phyloP scores from a whole-genome alignment of 2,113 vertebrate genomes.

The Colaptes auratus region DNA sequence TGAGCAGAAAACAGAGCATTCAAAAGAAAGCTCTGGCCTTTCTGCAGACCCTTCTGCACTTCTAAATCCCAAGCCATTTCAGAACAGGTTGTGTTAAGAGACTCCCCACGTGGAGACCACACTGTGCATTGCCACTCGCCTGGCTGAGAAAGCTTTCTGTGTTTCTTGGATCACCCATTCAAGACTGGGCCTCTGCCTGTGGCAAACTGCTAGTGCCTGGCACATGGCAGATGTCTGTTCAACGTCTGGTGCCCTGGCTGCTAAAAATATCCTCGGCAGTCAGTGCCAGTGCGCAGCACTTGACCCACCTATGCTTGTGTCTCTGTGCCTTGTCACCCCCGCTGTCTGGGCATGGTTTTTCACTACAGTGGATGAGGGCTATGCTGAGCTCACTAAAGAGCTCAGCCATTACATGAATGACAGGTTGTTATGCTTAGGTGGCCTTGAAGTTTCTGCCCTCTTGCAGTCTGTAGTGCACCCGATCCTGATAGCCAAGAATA shows the following conservation, averaged over 20 bases:
- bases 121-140: background rate
- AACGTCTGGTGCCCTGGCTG: background rate
- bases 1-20: background rate
- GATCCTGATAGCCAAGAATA: conserved; percentile 1
- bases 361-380: background rate
- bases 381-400: background rate
- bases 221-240: background rate
- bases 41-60: background rate
- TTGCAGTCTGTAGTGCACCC: background rate
- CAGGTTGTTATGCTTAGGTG: background rate
- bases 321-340: background rate
- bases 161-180: background rate
- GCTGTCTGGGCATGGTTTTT: background rate
- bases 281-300: background rate
- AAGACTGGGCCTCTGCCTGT: background rate
- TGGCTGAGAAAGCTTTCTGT: background rate
- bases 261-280: background rate
- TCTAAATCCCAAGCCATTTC: background rate
- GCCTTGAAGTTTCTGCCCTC: conserved; percentile 1
- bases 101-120: background rate
- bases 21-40: background rate
- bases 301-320: background rate
- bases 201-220: background rate
- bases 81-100: background rate
- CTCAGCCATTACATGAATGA: background rate